Base-by-base conservation (phyloP, 1,140 invertebrate species). In the Bradynema listronoti region DNA sequence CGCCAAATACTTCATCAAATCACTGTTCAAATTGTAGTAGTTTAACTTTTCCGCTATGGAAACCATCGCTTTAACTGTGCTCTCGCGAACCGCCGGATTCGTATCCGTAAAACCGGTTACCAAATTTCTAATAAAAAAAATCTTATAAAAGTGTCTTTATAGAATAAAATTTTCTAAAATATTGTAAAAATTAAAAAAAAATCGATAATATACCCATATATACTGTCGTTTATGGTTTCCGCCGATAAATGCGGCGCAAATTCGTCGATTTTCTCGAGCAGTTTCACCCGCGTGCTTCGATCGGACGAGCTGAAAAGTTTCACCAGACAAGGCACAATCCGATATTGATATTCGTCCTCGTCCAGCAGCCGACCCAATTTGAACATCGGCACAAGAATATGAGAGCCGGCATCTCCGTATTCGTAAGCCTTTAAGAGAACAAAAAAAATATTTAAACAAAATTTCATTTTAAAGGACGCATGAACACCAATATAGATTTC, bases 21-120 rank as follows among this genome's bases (percentile, higher is more conserved):
- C 93, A 16, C 92, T 88, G 82, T 98, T 96, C 14, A 97, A 80
- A 84, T 97, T 97, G 75, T 96, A 91, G 73, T 92, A 91, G 82
- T 92, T 97, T 49, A 98, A 84, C 81, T 96, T 98, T 50, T 91
- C 86, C 1, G 92, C 90, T 66, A 98, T 82, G 77, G 90, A 87
- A 50, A 97, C 85, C 76, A 96, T 90, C 39, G 91, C 86, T 80
- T 95, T 60, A 24, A 97, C 89, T n/a, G 93, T 97, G 80, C 91
- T 88, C 80, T 97, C 93, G 67, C 92, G 82, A 58, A 98, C 92
- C 4, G 89, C 88, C 11, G 91, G 88, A 83, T 94, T 96, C 4
- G 91, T 92, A 77, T 98, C 94, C 68, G 91, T 81, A 78, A 98
- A 96, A 0, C 94, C 94, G 77, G 88, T 87, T 36, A 87, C 85